Percentiles rank a stretch among this genome's conserved stretches.
Evolutionary conservation across 2,113 vertebrate genomes (phyloP).

Genomic region (Pachypanchax playfairii): DNA sequence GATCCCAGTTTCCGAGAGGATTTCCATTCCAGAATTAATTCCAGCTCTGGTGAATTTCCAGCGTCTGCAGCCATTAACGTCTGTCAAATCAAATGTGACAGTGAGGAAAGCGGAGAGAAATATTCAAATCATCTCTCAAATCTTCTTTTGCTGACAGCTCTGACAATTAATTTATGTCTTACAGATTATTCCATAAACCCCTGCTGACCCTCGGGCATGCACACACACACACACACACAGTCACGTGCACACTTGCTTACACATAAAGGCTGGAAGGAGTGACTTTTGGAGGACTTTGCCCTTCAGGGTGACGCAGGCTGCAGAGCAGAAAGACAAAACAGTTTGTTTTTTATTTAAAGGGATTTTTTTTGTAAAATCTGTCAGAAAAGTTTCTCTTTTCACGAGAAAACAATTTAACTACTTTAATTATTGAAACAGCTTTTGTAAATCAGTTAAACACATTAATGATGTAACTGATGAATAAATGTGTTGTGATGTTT

Average conservation of each 20-base stretch:
- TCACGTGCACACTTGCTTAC: background rate
- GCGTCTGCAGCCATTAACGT: slow-evolving; percentile 72
- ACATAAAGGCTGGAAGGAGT: background rate
- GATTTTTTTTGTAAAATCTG: background rate
- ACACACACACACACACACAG: background rate
- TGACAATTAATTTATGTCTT: slow-evolving; percentile 78
- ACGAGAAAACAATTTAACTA: no score
- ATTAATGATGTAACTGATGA: no score
- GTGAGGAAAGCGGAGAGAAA: slow-evolving; percentile 57
- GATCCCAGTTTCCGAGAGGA: slow-evolving; percentile 59
- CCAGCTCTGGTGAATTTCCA: slow-evolving; percentile 63
- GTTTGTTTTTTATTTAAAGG: background rate
- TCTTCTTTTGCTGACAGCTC: slow-evolving; percentile 67
- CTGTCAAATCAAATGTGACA: slow-evolving; percentile 79
- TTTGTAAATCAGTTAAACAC: no score
- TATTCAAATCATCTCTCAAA: slow-evolving; percentile 78
- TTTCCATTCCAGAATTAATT: slow-evolving; percentile 74
- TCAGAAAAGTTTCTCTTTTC: background rate
- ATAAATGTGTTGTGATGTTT: no score
- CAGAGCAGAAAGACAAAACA: background rate
- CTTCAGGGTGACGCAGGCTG: background rate
- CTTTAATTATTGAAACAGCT: no score
- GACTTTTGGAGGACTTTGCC: slow-evolving; percentile 1
- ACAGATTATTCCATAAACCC: slow-evolving; percentile 71
- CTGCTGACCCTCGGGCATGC: slow-evolving; percentile 36